Evolutionary conservation across 2,888 invertebrate genomes (phyloP), one percentile per base, ranked within the genome.

Genomic region (Cyclophora punctaria): DNA sequence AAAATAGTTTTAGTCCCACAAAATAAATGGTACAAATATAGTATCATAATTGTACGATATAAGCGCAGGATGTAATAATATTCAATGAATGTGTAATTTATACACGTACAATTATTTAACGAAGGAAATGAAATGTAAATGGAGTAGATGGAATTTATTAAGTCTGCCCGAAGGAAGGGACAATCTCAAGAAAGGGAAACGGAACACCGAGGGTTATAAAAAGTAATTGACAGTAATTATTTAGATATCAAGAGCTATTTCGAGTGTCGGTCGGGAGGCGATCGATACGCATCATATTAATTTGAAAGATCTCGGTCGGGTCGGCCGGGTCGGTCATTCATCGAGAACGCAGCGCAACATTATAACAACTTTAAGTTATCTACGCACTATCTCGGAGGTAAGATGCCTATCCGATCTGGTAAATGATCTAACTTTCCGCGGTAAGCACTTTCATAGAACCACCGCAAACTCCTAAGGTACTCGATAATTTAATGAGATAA

Each of bases 41-140:
- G 34, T 46, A 44, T 48, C 48, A 63, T 59, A 63, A 63, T 60
- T 59, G 59, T 62, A 59, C 51, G 60, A 50, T 52, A 49, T 41
- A 47, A 51, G 60, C 51, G 50, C 63, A 59, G 61, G 59, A 58
- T 57, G 58, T 60, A 60, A 64, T 62, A 58, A 64, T 48, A 60
- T 60, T 60, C 56, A 57, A 57, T 57, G 53, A 57, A 53, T 58
- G 48, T 54, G 48, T 54, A 57, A 56, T 57, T 51, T 51, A 53
- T 56, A 50, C 51, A 51, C 35, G 50, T 51, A 48, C 48, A 62
- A 62, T 64, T 61, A 59, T 48, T 61, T 58, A 51, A 57, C 49
- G 50, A 60, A 67, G 65, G 66, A 73, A 68, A 68, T 64, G 40
- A 57, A 61, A 69, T 71, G 55, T 58, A 60, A 64, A 69, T 65